A percentile compares a stretch with the other conserved stretches of the same genome.
These are phyloP conservation scores for Drosophila kepulauana DNA, from an alignment of 1,140 invertebrate genomes.

Conservation along the genomic window DNA sequence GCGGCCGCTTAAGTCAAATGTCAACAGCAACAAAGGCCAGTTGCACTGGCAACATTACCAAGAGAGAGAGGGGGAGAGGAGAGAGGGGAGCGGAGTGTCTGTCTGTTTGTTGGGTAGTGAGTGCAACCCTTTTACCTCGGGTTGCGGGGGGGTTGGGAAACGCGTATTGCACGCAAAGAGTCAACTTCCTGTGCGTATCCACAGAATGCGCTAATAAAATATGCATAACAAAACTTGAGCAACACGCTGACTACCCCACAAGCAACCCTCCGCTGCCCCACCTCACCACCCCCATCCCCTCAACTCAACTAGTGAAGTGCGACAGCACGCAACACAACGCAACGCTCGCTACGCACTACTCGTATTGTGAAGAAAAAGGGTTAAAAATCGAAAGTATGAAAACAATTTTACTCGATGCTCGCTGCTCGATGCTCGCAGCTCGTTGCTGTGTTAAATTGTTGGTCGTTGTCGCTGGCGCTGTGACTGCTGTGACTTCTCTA, in stretches of 20 bases:
- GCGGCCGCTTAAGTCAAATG: conserved; percentile 71
- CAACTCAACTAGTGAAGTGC: not conserved
- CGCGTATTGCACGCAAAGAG: conserved; percentile 70
- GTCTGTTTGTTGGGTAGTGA: conserved; percentile 11
- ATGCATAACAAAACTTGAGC: conserved; percentile 80
- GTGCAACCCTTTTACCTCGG: conserved; percentile 55
- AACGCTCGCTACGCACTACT: conserved; percentile 35
- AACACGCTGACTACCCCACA: conserved; percentile 12
- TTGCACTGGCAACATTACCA: conserved; percentile 33
- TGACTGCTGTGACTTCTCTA: conserved; percentile 81
- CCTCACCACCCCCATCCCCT: not conserved
- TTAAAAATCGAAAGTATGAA: conserved; percentile 65
- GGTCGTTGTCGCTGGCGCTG: conserved; percentile 70
- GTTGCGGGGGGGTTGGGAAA: not conserved
- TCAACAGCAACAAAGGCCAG: conserved; percentile 41
- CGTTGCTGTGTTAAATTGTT: conserved; percentile 64
- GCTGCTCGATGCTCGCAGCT: conserved; percentile 9
- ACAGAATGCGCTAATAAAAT: conserved; percentile 81
- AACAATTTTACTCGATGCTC: conserved; percentile 71
- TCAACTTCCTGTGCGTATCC: conserved; percentile 82
- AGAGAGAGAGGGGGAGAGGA: too few species aligned
- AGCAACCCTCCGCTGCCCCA: conserved; percentile 3
- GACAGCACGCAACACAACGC: conserved; percentile 40
- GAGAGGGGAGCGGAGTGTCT: not conserved
- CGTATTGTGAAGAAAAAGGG: conserved; percentile 35